Evolutionary conservation across 2,113 vertebrate genomes (phyloP), one percentile per base, ranked within the genome.

Genomic region (Vimba vimba): DNA sequence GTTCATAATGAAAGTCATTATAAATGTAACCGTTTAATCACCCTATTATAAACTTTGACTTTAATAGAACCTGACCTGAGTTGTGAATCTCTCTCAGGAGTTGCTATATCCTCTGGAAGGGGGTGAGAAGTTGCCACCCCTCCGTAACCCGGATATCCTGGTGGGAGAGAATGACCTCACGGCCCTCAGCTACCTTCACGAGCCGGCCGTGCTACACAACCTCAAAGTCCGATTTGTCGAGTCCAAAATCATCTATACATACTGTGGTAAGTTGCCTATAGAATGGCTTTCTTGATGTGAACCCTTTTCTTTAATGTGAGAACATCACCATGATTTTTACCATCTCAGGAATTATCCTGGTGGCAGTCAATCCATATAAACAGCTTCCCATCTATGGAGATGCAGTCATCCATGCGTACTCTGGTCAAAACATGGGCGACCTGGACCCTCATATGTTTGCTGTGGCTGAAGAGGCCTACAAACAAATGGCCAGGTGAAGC

Each of bases 381-480:
- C 92, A 97, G 90, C 89, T 99, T 75, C 97, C 95, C 0, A 94
- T 99, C 86, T 99, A 99, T 11, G 97, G 98, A 90, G 98, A 99
- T 90, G 97, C 96, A 82, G 96, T 99, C 91, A 99, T 99, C 91
- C 96, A 98, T 15, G 98, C 97, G 0, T 99, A 99, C 45, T 97
- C 97, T 0, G 98, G 98, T 19, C 97, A 98, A 89, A 99, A 99
- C 92, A 96, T 99, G 98, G 98, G 98, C 0, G 97, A 99, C 89
- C 98, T 99, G 96, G 98, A 99, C 89, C 98, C 98, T n/a, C 98
- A 99, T 91, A 98, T 99, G 91, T 99, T 99, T 91, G 97, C 98
- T 0, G 98, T 99, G 90, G 97, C 98, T 6, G 98, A 99, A 93
- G 98, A 99, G 87, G 97, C 98, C 0, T 99, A 99, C 93, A 99